Percentiles rank a stretch among this genome's conserved stretches.
Evolutionary conservation across 92 coral and sea anemone species (phyloP).

Genomic region (Epizoanthus fatuus): DNA sequence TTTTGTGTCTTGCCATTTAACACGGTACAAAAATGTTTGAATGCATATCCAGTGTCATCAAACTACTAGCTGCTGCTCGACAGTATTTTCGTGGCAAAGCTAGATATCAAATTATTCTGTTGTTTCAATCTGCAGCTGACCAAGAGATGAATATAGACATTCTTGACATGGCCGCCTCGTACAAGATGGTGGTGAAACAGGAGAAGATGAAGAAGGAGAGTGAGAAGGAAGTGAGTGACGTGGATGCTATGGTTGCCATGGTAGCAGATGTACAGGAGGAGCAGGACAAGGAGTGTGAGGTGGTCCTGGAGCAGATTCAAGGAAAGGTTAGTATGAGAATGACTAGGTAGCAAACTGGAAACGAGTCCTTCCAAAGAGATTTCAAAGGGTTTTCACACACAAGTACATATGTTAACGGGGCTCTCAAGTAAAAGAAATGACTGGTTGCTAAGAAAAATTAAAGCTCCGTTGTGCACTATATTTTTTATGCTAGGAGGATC

Average conservation of each 20-base stretch:
- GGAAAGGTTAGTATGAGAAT: slow-evolving; percentile 73
- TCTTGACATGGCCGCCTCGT: slow-evolving; percentile 96
- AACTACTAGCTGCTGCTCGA: too few species aligned
- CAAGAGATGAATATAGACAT: slow-evolving; percentile 91
- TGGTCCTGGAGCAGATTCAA: slow-evolving; percentile 79
- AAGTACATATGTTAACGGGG: too few species aligned
- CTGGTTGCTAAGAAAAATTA: too few species aligned
- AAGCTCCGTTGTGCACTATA: too few species aligned
- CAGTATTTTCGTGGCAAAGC: not conserved
- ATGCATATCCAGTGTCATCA: too few species aligned
- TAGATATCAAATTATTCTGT: not conserved
- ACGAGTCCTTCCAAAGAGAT: too few species aligned
- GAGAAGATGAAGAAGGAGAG: slow-evolving; percentile 65
- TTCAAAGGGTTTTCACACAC: too few species aligned
- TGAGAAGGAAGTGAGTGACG: slow-evolving; percentile 73
- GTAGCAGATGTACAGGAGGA: slow-evolving; percentile 90
- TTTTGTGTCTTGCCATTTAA: too few species aligned
- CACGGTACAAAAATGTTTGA: too few species aligned
- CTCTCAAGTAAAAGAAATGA: too few species aligned
- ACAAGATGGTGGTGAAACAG: slow-evolving; percentile 89
- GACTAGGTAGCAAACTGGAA: too few species aligned
- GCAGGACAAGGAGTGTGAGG: slow-evolving; percentile 91
- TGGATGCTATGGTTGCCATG: slow-evolving; percentile 83
- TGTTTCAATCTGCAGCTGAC: slow-evolving; percentile 71
- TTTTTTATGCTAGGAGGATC: too few species aligned